Conservation (phyloP, 2,797 vertebrate genomes). For the Odontamblyopus lacepedii region DNA sequence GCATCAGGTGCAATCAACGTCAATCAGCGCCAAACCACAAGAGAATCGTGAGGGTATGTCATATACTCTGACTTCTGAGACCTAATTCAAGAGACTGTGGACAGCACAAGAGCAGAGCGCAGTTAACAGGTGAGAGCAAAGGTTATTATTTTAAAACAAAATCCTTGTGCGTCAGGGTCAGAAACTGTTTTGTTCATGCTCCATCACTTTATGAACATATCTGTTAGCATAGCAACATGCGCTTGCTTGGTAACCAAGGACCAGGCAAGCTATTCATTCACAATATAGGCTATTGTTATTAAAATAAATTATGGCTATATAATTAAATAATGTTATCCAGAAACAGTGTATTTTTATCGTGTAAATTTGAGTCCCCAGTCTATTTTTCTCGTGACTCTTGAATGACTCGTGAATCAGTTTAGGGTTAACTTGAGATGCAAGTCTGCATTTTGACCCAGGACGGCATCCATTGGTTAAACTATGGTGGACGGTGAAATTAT, state of each 20-base stretch:
- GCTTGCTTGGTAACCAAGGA: slow-evolving; percentile 66
- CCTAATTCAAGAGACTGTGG: neutral
- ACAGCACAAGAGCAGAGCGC: neutral
- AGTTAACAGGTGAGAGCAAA: slow-evolving; percentile 57
- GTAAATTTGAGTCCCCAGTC: slow-evolving; percentile 20
- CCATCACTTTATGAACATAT: slow-evolving; percentile 39
- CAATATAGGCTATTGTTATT: slow-evolving; percentile 14
- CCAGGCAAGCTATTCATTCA: slow-evolving; percentile 66
- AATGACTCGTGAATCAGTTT: neutral
- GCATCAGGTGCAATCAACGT: slow-evolving; percentile 63
- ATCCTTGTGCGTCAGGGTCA: slow-evolving; percentile 9
- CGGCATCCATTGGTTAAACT: neutral
- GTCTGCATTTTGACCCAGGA: neutral
- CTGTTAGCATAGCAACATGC: slow-evolving; percentile 61
- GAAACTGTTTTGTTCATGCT: slow-evolving; percentile 50
- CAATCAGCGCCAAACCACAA: slow-evolving; percentile 30
- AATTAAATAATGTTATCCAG: slow-evolving; percentile 53
- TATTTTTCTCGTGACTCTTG: slow-evolving; percentile 16
- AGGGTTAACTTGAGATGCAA: neutral
- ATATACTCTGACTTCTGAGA: neutral
- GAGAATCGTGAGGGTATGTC: neutral
- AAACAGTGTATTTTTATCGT: slow-evolving; percentile 32
- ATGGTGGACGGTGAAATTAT: neutral
- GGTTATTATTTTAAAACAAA: too few species aligned
- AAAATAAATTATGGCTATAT: slow-evolving; percentile 30